These are phyloP conservation scores for Zapus hudsonius DNA, from an alignment of 2,113 vertebrate genomes.

Conservation along the genomic window DNA sequence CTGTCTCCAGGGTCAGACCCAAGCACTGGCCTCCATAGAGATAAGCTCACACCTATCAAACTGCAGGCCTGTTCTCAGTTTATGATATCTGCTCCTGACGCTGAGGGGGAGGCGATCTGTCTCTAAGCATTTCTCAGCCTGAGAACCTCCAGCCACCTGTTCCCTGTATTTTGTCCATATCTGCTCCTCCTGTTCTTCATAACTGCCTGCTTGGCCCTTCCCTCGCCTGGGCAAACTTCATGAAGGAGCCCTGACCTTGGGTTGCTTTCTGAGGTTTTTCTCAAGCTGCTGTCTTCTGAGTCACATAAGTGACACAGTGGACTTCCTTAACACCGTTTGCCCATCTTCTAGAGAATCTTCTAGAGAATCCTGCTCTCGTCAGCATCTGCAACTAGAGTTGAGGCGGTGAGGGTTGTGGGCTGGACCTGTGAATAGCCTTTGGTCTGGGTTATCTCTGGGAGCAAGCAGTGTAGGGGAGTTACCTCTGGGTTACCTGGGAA, in stretches of 20 bases:
- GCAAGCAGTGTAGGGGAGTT: too few relatives aligned
- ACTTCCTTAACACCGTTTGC: background rate
- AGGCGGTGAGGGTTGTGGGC: background rate
- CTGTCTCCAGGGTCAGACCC: too few relatives aligned
- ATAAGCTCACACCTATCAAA: too few relatives aligned
- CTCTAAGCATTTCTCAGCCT: too few relatives aligned
- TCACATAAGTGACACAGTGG: background rate
- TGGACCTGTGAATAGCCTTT: background rate
- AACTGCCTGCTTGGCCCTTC: background rate
- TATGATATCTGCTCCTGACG: too few relatives aligned
- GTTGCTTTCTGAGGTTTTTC: background rate
- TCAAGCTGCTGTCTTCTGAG: background rate
- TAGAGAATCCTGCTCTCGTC: background rate
- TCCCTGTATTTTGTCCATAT: too few relatives aligned
- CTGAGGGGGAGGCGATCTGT: too few relatives aligned
- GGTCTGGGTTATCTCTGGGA: too few relatives aligned
- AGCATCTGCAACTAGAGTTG: too few relatives aligned
- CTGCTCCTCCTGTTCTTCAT: background rate
- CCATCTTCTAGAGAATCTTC: background rate
- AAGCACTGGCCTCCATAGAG: too few relatives aligned
- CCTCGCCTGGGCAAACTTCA: background rate
- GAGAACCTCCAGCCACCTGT: too few relatives aligned
- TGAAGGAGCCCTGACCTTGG: background rate
- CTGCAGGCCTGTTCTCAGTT: too few relatives aligned
- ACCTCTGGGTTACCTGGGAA: background rate